Evolutionary conservation across 2,113 vertebrate species (phyloP), one percentile per base, ranked within the genome.

Genomic region (Gobiocypris rarus): DNA sequence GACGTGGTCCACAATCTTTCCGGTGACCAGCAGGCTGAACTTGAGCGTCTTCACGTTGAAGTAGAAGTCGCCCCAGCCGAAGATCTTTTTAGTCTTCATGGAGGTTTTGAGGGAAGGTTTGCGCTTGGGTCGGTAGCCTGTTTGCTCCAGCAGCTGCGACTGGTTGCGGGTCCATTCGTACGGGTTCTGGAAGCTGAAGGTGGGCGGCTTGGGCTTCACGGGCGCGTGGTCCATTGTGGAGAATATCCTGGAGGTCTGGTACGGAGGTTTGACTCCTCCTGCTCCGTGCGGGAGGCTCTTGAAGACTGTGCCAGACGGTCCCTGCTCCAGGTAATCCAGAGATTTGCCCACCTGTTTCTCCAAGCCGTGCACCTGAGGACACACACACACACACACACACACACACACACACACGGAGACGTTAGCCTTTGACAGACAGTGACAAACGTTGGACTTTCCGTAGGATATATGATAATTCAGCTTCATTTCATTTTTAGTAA

Each of bases 1-100:
- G 90, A 99, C 95, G 88, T 99, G 98, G 88, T 99, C 97, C 26
- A 99, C 97, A 2, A 99, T 99, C 91, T 95, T 95, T 63, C 95
- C 95, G 0, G 95, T 95, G 82, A 95, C 94, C 88, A 95, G 83
- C 76, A 95, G 89, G 82, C 96, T 99, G 92, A 99, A 97, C 81
- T 98, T 98, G 43, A 96, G 86, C 0, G 96, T 97, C 86, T 97
- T 97, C 89, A 99, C 96, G 78, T 96, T 97, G 90, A 99, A 97
- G 94, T 97, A 98, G 94, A 99, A 99, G 89, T 99, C 97, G 0
- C 98, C 98, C 98, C 98, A 99, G 52, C 98, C 97, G 0, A 99
- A 99, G 74, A 98, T 97, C 93, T 99, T 99, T 92, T 97, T 98
- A 90, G 95, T 93, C 84, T 97, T 97, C 92, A 93, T 91, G 65